phyloP scores from a whole-genome alignment of 2,888 invertebrate genomes.

The Helleia helle region DNA sequence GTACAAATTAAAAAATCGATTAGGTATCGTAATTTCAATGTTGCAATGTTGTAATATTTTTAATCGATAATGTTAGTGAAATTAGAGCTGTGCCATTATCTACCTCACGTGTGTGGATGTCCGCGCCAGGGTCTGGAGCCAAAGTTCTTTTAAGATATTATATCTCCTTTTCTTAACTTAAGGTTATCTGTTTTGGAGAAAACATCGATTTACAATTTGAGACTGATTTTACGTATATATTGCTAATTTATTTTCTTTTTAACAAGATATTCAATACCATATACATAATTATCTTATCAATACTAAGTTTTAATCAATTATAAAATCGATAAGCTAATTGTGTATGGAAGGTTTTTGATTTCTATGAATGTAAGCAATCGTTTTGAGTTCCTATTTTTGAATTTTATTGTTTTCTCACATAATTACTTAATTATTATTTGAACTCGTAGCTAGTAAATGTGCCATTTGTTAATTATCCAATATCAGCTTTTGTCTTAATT shows the following conservation, averaged over 20 bases:
- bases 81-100: constrained; percentile 57
- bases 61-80: constrained; percentile 51
- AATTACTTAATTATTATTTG: constrained; percentile 40
- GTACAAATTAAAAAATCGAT: constrained; percentile 63
- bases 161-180: neutral
- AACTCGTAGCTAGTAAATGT: constrained; percentile 34
- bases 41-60: constrained; percentile 61
- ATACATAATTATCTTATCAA: neutral
- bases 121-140: constrained; percentile 61
- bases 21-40: constrained; percentile 58
- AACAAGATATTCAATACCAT: neutral
- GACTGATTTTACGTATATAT: constrained; percentile 43
- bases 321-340: constrained; percentile 1
- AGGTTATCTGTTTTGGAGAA: constrained; percentile 12
- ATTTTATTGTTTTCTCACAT: constrained; percentile 37
- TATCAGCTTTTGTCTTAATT: neutral
- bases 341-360: constrained; percentile 7
- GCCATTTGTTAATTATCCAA: constrained; percentile 27
- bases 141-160: constrained; percentile 38
- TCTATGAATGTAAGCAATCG: constrained; percentile 42
- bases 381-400: constrained; percentile 66
- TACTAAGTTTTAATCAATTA: neutral
- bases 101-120: constrained; percentile 55
- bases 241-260: constrained; percentile 22
- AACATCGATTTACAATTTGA: constrained; percentile 37